phyloP scores from a whole-genome alignment of 2,113 vertebrate species.

The Thunnus thynnus region DNA sequence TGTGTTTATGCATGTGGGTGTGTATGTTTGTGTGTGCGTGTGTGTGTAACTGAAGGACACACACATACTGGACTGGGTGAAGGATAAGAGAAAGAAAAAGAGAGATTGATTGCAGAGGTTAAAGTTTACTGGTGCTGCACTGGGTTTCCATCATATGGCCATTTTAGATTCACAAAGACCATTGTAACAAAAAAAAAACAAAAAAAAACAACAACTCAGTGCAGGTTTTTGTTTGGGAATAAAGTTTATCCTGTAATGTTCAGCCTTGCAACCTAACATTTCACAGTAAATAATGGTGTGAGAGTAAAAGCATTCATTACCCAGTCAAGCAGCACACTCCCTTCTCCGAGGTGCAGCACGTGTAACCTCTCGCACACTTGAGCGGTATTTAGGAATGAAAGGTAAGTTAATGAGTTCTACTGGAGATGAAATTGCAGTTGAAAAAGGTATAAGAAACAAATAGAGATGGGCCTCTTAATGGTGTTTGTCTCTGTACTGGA shows the following conservation, averaged over 20 bases:
- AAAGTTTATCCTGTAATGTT: slow-evolving; percentile 56
- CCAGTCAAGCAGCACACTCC: slow-evolving; percentile 58
- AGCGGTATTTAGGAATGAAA: slow-evolving; percentile 72
- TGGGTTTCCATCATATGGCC: slow-evolving; percentile 46
- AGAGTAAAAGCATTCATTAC: slow-evolving; percentile 63
- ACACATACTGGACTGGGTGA: neutral
- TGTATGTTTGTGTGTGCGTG: slow-evolving; percentile 3
- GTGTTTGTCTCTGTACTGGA: slow-evolving; percentile 50
- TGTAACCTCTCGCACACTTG: slow-evolving; percentile 61
- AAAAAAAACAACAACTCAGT: slow-evolving; percentile 51
- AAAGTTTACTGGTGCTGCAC: slow-evolving; percentile 35
- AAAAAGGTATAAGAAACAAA: slow-evolving; percentile 62
- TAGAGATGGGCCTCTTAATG: slow-evolving; percentile 57
- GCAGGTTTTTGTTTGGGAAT: slow-evolving; percentile 48
- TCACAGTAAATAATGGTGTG: slow-evolving; percentile 65
- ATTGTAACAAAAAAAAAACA: slow-evolving; percentile 58
- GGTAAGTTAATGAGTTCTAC: slow-evolving; percentile 74
- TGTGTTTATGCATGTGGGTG: slow-evolving; percentile 33
- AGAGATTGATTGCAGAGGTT: slow-evolving; percentile 55
- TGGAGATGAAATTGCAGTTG: slow-evolving; percentile 57
- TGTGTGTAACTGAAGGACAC: slow-evolving; percentile 1
- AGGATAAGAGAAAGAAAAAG: slow-evolving; percentile 1
- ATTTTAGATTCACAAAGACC: slow-evolving; percentile 58
- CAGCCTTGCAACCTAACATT: slow-evolving; percentile 60
- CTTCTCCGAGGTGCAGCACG: slow-evolving; percentile 46